A percentile compares a stretch with the other conserved stretches of the same genome.
Conservation (phyloP, 2,888 invertebrate species). For the Myathropa florea region DNA sequence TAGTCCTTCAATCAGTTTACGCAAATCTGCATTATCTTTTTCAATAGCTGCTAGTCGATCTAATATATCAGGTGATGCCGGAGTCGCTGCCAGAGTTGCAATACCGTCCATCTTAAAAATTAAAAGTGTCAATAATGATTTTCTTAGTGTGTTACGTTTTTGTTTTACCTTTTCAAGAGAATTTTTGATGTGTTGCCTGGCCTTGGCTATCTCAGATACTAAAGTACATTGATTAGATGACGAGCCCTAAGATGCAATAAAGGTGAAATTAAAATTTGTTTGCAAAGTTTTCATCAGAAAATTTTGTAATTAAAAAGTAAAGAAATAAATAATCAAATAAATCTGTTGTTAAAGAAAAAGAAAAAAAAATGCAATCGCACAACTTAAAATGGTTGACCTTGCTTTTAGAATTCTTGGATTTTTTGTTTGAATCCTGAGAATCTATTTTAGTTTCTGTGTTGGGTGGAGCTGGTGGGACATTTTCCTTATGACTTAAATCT, state of each 20-base stretch:
- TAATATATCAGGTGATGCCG: constrained; percentile 82
- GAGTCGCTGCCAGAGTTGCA: constrained; percentile 82
- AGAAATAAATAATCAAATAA: constrained; percentile 7
- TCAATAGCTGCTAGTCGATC: constrained; percentile 83
- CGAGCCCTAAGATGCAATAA: constrained; percentile 35
- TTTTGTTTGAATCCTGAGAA: constrained; percentile 23
- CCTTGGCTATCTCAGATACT: constrained; percentile 92
- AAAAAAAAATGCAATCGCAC: constrained; percentile 12
- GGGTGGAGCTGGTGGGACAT: constrained; percentile 48
- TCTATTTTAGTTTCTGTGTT: constrained; percentile 12
- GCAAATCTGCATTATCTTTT: constrained; percentile 83
- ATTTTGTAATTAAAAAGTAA: no score
- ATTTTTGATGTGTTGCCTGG: constrained; percentile 91
- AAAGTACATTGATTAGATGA: constrained; percentile 82
- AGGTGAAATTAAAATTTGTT: neutral
- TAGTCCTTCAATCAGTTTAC: constrained; percentile 78
- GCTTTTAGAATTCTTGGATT: constrained; percentile 38
- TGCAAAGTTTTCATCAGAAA: neutral
- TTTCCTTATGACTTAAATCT: constrained; percentile 46
- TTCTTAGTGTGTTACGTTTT: neutral
- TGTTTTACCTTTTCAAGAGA: constrained; percentile 85
- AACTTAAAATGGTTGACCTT: constrained; percentile 57
- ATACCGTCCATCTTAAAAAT: constrained; percentile 85
- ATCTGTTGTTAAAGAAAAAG: neutral
- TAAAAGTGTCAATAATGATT: neutral